These are phyloP conservation scores for Drosophila navojoa DNA, from an alignment of 1,140 invertebrate species.

Conservation along the genomic window DNA sequence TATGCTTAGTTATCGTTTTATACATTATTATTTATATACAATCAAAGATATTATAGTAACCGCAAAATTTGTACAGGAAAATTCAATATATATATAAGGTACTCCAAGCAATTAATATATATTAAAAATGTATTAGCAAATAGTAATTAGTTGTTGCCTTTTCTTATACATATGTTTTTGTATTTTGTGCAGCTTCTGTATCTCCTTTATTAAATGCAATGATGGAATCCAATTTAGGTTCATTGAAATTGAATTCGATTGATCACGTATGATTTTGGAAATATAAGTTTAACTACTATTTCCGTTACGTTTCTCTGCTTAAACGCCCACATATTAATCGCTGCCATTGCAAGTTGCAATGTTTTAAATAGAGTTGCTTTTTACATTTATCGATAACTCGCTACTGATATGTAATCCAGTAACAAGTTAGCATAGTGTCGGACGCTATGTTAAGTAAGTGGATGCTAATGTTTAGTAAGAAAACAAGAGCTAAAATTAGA, in stretches of 20 bases:
- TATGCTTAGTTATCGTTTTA: conserved; percentile 18
- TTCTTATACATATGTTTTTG: too few relatives aligned
- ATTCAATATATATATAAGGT: too few relatives aligned
- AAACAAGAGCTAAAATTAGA: conserved; percentile 6
- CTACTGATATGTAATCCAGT: not conserved
- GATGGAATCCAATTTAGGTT: too few relatives aligned
- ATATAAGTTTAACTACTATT: too few relatives aligned
- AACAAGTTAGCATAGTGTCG: not conserved
- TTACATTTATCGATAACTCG: not conserved
- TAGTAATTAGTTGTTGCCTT: too few relatives aligned
- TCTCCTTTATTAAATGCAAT: too few relatives aligned
- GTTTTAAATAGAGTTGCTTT: not conserved
- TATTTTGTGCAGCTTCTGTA: too few relatives aligned
- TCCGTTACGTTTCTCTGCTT: too few relatives aligned
- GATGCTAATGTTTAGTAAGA: not conserved
- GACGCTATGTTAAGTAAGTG: conserved; percentile 10
- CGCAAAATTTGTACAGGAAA: too few relatives aligned
- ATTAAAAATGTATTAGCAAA: not conserved
- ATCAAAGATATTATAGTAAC: too few relatives aligned
- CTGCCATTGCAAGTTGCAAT: not conserved
- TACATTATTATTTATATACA: conserved; percentile 1
- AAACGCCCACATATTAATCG: not conserved
- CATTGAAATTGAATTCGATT: too few relatives aligned
- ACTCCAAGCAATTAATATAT: not conserved
- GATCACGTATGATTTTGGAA: too few relatives aligned